A percentile compares a stretch with the other conserved stretches of the same genome.
Conservation (phyloP, 2,113 vertebrate genomes). For the Melospiza georgiana region DNA sequence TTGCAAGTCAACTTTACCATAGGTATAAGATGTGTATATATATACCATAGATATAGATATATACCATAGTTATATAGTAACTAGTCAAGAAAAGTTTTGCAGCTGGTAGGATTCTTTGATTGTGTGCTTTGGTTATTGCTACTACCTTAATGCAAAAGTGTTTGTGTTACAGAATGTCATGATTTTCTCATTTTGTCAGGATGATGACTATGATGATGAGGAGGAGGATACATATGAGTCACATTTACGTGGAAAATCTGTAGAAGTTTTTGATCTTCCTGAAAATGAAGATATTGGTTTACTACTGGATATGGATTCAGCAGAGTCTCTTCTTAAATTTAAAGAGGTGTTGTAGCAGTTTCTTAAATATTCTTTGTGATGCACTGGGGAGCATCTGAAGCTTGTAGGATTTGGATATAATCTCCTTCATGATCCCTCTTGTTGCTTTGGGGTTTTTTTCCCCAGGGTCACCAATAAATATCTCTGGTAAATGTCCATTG, state of each 20-base stretch:
- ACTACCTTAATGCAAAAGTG: neutral
- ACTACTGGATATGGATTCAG: conserved; percentile 84
- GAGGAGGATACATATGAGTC: conserved; percentile 79
- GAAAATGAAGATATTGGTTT: conserved; percentile 84
- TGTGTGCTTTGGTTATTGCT: neutral
- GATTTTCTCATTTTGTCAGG: conserved; percentile 47
- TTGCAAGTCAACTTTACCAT: neutral
- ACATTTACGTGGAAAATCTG: conserved; percentile 78
- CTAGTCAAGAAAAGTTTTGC: neutral
- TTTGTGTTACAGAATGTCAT: neutral
- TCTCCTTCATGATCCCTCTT: neutral
- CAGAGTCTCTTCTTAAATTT: conserved; percentile 85
- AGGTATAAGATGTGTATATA: neutral
- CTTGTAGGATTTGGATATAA: neutral
- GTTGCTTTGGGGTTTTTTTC: neutral
- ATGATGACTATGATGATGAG: conserved; percentile 81
- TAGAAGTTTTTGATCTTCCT: conserved; percentile 87
- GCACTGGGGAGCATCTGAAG: neutral
- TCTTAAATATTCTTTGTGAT: neutral
- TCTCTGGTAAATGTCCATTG: neutral
- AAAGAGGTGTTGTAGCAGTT: conserved; percentile 80
- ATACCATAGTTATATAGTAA: neutral
- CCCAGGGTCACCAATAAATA: neutral
- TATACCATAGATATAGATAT: neutral
- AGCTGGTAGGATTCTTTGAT: neutral